These are phyloP conservation scores for Hofmannophila pseudospretella DNA, from an alignment of 2,888 invertebrate genomes.

Conservation along the genomic window DNA sequence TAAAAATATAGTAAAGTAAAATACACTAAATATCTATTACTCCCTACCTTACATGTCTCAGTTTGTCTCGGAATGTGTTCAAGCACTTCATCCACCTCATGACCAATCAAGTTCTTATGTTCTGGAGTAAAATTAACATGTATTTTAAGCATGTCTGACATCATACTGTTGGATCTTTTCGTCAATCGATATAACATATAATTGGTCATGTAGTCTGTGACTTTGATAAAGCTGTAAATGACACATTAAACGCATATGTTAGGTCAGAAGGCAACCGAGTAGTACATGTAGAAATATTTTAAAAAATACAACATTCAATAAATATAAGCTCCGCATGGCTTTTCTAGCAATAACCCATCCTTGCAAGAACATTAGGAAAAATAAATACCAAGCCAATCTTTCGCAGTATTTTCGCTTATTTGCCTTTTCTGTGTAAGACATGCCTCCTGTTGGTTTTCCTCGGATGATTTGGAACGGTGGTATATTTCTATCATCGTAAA, in stretches of 20 bases:
- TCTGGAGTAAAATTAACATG: conserved; percentile 77
- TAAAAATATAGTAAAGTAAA: too few relatives aligned
- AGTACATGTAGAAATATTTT: too few relatives aligned
- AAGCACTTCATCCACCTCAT: conserved; percentile 65
- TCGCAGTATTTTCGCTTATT: conserved; percentile 89
- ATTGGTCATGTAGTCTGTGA: conserved; percentile 84
- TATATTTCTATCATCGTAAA: conserved; percentile 83
- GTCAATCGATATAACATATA: conserved; percentile 82
- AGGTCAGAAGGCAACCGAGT: too few relatives aligned
- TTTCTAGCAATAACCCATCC: too few relatives aligned
- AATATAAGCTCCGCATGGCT: too few relatives aligned
- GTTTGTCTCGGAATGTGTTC: conserved; percentile 61
- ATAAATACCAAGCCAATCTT: conserved; percentile 83
- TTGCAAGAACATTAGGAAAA: too few relatives aligned
- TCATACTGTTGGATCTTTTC: conserved; percentile 78
- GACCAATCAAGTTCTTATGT: conserved; percentile 46
- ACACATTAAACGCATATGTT: too few relatives aligned
- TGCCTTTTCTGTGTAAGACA: conserved; percentile 92
- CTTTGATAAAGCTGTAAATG: conserved; percentile 82
- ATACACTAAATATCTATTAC: too few relatives aligned
- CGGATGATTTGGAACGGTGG: conserved; percentile 67
- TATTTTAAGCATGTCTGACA: conserved; percentile 72
- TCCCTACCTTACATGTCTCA: conserved; percentile 63
- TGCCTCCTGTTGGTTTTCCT: conserved; percentile 81
- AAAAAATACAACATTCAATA: too few relatives aligned